Conservation (phyloP, 2,888 invertebrate genomes). For the Coelopa pilipes region DNA sequence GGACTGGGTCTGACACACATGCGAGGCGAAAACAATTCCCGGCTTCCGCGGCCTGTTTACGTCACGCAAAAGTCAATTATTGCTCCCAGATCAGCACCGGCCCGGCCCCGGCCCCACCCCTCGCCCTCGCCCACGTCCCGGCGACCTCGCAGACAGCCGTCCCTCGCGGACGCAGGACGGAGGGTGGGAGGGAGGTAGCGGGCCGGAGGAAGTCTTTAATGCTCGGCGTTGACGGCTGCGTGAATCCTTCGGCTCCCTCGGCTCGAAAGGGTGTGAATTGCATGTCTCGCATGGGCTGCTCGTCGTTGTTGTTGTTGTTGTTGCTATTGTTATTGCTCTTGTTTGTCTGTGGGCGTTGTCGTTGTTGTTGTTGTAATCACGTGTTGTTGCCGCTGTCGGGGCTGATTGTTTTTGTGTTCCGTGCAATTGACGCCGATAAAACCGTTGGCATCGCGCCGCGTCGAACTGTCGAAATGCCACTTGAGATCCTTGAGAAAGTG, state of each 20-base stretch:
- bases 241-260: conserved; percentile 41
- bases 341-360: neutral
- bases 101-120: too few species aligned
- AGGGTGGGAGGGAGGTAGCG: neutral
- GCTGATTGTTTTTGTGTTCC: conserved; percentile 18
- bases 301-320: neutral
- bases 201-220: conserved; percentile 43
- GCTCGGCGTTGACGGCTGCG: conserved; percentile 45
- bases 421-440: conserved; percentile 22
- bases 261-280: conserved; percentile 30
- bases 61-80: conserved; percentile 29
- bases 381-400: neutral
- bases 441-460: neutral
- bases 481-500: conserved; percentile 24
- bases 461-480: conserved; percentile 33
- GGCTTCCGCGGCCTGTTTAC: conserved; percentile 26
- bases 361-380: neutral
- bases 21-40: neutral
- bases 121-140: neutral
- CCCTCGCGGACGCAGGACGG: neutral
- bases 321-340: neutral
- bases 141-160: neutral
- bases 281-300: conserved; percentile 13
- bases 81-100: conserved; percentile 9
- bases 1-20: neutral